Evolutionary conservation across 1,140 invertebrate species (phyloP).

Genomic region (Drosophila burlai): DNA sequence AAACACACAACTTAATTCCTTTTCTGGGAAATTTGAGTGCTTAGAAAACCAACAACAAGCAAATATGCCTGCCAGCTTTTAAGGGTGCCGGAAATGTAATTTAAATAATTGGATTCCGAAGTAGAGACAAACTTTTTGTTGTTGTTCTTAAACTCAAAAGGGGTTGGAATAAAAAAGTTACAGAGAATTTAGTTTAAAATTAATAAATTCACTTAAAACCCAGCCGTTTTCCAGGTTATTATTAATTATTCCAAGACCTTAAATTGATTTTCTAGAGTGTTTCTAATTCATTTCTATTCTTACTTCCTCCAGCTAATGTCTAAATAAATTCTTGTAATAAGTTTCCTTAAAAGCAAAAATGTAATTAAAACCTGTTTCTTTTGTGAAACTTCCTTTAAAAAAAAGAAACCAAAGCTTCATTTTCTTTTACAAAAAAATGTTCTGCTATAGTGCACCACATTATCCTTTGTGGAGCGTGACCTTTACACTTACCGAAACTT

Average conservation of each 20-base stretch:
- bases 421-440: not conserved
- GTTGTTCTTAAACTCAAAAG: not conserved
- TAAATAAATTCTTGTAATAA: not conserved
- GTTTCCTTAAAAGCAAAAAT: not conserved
- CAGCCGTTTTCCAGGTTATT: not conserved
- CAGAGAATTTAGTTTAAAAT: not conserved
- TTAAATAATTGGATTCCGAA: constrained; percentile 12
- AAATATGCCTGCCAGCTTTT: constrained; percentile 5
- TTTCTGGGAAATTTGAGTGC: not conserved
- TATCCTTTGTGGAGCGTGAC: constrained; percentile 10
- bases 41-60: constrained; percentile 1
- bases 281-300: not conserved
- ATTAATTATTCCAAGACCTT: not conserved
- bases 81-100: constrained; percentile 4
- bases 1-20: constrained; percentile 11
- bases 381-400: not conserved
- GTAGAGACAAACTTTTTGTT: not conserved
- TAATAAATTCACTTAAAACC: not conserved
- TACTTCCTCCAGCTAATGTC: not conserved
- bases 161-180: too few relatives aligned
- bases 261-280: not conserved
- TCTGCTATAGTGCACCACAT: not conserved
- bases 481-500: constrained; percentile 59
- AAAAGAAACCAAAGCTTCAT: not conserved
- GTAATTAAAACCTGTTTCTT: not conserved